phyloP scores from a whole-genome alignment of 2,888 invertebrate species.

The Peribatodes rhomboidaria region DNA sequence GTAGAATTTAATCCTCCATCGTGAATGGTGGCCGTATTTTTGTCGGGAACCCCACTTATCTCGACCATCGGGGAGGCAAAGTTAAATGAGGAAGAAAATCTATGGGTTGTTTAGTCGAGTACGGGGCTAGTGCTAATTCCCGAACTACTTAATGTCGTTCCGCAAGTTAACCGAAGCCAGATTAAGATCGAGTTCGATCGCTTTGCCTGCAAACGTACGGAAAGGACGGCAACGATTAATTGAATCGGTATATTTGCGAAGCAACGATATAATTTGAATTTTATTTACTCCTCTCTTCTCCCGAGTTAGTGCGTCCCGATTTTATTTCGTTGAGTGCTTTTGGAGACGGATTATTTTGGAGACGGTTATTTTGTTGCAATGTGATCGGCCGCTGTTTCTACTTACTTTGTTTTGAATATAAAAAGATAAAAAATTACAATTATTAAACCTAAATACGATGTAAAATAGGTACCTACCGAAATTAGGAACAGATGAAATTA shows the following conservation, averaged over 20 bases:
- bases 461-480: background rate
- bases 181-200: slow-evolving; percentile 50
- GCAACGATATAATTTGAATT: slow-evolving; percentile 46
- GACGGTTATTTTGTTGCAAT: slow-evolving; percentile 39
- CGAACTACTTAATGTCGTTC: slow-evolving; percentile 71
- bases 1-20: slow-evolving; percentile 16
- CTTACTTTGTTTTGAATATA: slow-evolving; percentile 18
- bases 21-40: slow-evolving; percentile 32
- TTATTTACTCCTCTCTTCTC: slow-evolving; percentile 43
- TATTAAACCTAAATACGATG: background rate
- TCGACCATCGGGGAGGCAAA: slow-evolving; percentile 61
- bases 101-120: slow-evolving; percentile 72
- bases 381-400: slow-evolving; percentile 17
- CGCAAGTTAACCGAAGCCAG: slow-evolving; percentile 59
- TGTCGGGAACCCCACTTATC: slow-evolving; percentile 57
- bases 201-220: slow-evolving; percentile 27
- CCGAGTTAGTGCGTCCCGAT: slow-evolving; percentile 40
- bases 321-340: slow-evolving; percentile 48
- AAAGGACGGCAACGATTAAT: slow-evolving; percentile 43
- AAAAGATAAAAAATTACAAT: background rate
- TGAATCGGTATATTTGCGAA: slow-evolving; percentile 40
- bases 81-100: slow-evolving; percentile 79
- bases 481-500: too few species aligned
- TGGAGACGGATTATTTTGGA: slow-evolving; percentile 37
- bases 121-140: slow-evolving; percentile 66